phyloP scores from a whole-genome alignment of 2,797 vertebrate species.

The Chanos chanos region DNA sequence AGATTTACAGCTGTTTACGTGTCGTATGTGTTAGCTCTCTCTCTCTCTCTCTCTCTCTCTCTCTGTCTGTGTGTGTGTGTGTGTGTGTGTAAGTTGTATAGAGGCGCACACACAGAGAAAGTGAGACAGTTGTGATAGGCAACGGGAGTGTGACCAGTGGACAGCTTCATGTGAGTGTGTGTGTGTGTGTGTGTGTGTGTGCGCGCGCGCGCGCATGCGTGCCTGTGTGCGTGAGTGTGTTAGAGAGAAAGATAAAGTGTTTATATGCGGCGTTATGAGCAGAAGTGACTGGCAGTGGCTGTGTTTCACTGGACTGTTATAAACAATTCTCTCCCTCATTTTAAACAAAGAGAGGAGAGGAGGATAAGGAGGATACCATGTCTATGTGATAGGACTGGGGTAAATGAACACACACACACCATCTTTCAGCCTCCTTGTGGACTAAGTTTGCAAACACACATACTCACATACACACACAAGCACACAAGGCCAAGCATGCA shows the following conservation, averaged over 20 bases:
- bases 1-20: no score
- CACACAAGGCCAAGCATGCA: neutral
- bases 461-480: neutral
- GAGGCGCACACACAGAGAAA: neutral
- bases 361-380: neutral
- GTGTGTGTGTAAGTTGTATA: neutral
- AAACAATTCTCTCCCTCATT: conserved; percentile 21
- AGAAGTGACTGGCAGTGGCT: conserved; percentile 23
- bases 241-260: neutral
- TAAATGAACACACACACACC: conserved; percentile 1
- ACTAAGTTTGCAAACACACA: conserved; percentile 16
- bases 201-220: neutral
- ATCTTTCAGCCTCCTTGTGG: neutral
- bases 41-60: neutral
- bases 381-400: neutral
- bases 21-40: no score
- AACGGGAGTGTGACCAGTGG: neutral
- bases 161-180: neutral
- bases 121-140: neutral
- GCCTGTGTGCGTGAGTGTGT: no score
- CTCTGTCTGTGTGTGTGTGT: neutral
- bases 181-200: neutral
- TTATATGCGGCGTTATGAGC: conserved; percentile 16
- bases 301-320: neutral
- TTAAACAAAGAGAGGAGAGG: neutral